These are phyloP conservation scores for Zosterops pallidus DNA, from an alignment of 2,113 vertebrate genomes.

Conservation along the genomic window DNA sequence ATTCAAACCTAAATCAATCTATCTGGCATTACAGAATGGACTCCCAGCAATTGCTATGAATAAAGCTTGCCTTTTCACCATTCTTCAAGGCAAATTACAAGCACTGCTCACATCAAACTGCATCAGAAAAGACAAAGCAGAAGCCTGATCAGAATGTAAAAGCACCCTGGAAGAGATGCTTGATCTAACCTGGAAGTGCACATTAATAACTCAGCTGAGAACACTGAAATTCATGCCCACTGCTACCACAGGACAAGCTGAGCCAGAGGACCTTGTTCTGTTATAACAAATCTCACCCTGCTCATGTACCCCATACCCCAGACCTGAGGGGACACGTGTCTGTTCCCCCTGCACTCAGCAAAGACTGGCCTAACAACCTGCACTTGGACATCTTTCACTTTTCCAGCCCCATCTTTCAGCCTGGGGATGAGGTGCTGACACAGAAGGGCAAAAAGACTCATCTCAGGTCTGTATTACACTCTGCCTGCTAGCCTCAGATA, in stretches of 20 bases:
- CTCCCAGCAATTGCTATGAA: neutral
- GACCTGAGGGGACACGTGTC: neutral
- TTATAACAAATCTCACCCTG: neutral
- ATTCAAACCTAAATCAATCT: neutral
- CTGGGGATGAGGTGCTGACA: neutral
- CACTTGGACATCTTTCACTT: neutral
- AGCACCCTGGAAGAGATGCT: neutral
- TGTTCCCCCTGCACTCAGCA: neutral
- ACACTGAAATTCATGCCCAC: neutral
- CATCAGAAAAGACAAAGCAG: neutral
- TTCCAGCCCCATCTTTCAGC: neutral
- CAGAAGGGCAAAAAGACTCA: neutral
- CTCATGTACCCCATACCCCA: accelerated
- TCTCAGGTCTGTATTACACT: neutral
- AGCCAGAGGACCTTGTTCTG: neutral
- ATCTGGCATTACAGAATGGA: neutral
- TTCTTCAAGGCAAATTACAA: neutral
- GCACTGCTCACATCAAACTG: neutral
- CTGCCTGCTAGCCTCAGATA: neutral
- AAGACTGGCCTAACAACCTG: neutral
- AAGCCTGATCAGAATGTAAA: neutral
- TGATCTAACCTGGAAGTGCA: neutral
- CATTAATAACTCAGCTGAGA: neutral
- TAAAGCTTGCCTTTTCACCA: neutral
- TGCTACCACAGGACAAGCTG: neutral